Base-by-base conservation (phyloP, 1,140 invertebrate genomes). In the Drosophila melanogaster region DNA sequence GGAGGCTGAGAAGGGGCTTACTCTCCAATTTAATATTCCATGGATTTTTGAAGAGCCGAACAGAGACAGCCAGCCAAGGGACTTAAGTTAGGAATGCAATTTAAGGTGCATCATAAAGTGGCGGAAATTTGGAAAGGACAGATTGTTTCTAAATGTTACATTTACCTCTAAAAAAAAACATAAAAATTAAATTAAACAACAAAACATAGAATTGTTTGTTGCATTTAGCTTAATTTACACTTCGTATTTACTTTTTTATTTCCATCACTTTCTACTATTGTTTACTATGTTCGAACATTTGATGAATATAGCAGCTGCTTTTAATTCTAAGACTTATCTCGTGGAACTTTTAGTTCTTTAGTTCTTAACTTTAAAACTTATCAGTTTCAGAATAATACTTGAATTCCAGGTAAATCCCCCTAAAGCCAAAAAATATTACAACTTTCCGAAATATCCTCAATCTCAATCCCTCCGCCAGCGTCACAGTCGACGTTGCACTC, bases 401-500 rank as follows among this genome's bases (percentile, higher is more conserved):
- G 70, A 61, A 79, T 74, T 61, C 62, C 4, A 50, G 47, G 47
- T 33, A 33, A 50, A 73, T 40, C 53, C 59, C 37, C 24, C n/a
- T 1, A 43, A 19, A 12, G 1, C 41, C 50, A 57, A 33, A 44
- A 60, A 41, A 43, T 14, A 43, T 12, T 6, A 47, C n/a, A 55
- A 74, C 11, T 51, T 33, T 51, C 30, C 30, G 11, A 51, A 26
- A 50, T 30, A 50, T 46, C 44, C 44, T 8, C 44, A 46, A 44
- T 57, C 55, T 46, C 55, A 24, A 58, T 70, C 58, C 49, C 37
- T 57, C 49, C 49, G 50, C 44, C 59, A 11, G 41, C 50, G 40
- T 22, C 44, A 12, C 24, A 4, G 50, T 19, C 15, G 22, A 44
- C 30, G 58, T 73, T 38, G 54, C 80, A 83, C 81, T 87, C 83